Base-by-base conservation (phyloP, 2,113 vertebrate genomes). In the Alouatta palliata region DNA sequence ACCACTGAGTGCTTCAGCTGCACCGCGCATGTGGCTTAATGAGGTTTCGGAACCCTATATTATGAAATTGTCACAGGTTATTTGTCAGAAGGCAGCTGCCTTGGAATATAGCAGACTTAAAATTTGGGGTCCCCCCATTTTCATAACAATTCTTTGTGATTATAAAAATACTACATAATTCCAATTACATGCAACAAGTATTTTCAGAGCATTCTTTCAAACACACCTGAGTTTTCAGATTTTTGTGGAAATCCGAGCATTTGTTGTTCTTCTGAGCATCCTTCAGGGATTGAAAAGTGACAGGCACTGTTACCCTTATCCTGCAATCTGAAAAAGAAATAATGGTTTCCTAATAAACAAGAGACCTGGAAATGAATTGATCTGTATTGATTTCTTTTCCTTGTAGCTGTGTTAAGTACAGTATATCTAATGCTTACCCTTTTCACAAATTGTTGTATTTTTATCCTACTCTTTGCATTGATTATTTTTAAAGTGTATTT, bases 11-110 rank as follows among this genome's bases (percentile, higher is more conserved):
- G 75, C 70, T 96, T 94, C 94, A 73, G 82, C 35, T 84, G 94
- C 90, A 95, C 96, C 92, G 71, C 0, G 32, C 86, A 1, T 84
- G 93, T 52, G 32, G 94, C 82, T 91, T 97, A 97, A 96, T 96
- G 96, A 97, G 96, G 87, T 93, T 97, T 97, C 94, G 56, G 61
- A 97, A 92, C 52, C 84, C 83, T 54, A 3, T 27, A 35, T 95
- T 97, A 97, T 97, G 95, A 96, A 91, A 96, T 94, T 93, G 96
- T 97, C 79, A 35, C 91, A 96, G 73, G 68, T 93, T 91, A 94
- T 96, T 87, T 97, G 86, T 97, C 91, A 97, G 87, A 61, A 92
- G 92, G 76, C 64, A 17, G 45, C 90, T 86, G 64, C 77, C 95
- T 94, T 2, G 2, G 92, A 92, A 68, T 40, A 68, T 7, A 68